Base-by-base conservation (phyloP, 2,113 vertebrate genomes). In the Chinchilla lanigera region DNA sequence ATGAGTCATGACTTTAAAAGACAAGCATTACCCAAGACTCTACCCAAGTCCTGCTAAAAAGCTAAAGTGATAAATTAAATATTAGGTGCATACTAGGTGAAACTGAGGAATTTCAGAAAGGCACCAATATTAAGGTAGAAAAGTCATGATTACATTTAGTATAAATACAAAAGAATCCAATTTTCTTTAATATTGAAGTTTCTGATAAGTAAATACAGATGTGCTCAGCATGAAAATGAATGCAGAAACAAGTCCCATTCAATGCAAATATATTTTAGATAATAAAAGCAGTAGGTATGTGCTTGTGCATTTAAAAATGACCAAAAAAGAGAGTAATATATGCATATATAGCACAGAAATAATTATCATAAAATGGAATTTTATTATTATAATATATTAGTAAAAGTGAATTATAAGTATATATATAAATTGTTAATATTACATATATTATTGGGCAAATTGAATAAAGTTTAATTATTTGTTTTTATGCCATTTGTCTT, bases 61-160 rank as follows among this genome's bases (percentile, higher is more conserved):
- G 28, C 77, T 88, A 75, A 90, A 80, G n/a, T 77, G 9, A 19
- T 44, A 9, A 82, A 85, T 95, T 86, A 94, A 93, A 87, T 88
- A 38, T 78, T 84, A 88, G 16, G 11, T 20, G 50, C 75, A 52
- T 61, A 41, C 10, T 50, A 80, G 30, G 61, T 77, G 6, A 82
- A 44, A 78, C 13, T 83, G 24, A 9, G 60, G 2, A 93, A 75
- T 73, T 85, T 83, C 35, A 41, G 38, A 28, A 88, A 77, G n/a
- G 1, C 0, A 0, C 69, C 2, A 41, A 41, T 52, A 54, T 52
- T 78, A 86, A 78, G 5, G 13, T 90, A 60, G 24, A 73, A 65
- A 87, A 95, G 69, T 33, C 5, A 41, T 73, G 60, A 90, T 60
- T 50, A 71, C 4, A 41, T 77, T 65, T 73, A 73, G 5, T 67